phyloP scores from a whole-genome alignment of 1,140 invertebrate species.

The Drosophila pandora region DNA sequence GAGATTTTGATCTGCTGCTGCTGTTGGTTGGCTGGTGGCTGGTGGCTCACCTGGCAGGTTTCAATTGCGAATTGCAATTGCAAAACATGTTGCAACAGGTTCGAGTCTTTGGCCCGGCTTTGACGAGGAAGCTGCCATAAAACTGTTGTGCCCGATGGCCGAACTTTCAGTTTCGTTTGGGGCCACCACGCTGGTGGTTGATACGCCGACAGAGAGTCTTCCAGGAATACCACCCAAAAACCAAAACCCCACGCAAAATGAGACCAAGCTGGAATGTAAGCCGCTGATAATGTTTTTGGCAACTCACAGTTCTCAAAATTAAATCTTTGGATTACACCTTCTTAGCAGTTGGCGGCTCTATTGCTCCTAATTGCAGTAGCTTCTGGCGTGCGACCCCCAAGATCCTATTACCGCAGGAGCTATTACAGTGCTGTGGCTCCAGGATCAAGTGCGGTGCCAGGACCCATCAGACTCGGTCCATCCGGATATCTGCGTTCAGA shows the following conservation, averaged over 20 bases:
- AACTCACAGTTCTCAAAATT: background rate
- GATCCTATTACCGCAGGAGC: slow-evolving; percentile 61
- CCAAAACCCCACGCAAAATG: slow-evolving; percentile 49
- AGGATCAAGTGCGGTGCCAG: slow-evolving; percentile 40
- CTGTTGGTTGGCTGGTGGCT: slow-evolving; percentile 23
- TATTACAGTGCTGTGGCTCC: slow-evolving; percentile 54
- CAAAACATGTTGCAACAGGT: slow-evolving; percentile 63
- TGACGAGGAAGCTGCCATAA: slow-evolving; percentile 80
- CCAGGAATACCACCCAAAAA: slow-evolving; percentile 9
- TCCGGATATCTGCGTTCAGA: slow-evolving; percentile 54
- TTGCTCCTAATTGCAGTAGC: slow-evolving; percentile 42
- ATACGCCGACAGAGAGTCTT: slow-evolving; percentile 22
- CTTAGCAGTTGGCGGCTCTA: slow-evolving; percentile 44
- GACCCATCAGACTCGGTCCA: slow-evolving; percentile 45
- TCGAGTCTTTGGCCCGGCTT: slow-evolving; percentile 7
- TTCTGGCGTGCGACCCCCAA: slow-evolving; percentile 40
- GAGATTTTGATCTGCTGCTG: slow-evolving; percentile 54
- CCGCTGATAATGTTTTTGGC: slow-evolving; percentile 3
- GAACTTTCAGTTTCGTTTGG: slow-evolving; percentile 83
- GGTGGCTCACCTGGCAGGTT: slow-evolving; percentile 51
- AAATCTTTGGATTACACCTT: slow-evolving; percentile 1
- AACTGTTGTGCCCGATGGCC: slow-evolving; percentile 74
- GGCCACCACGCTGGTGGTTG: slow-evolving; percentile 68
- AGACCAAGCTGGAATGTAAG: slow-evolving; percentile 66
- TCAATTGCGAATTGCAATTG: slow-evolving; percentile 43